Percentiles rank a stretch among this genome's conserved stretches.
These are phyloP conservation scores for Lophotis ruficrista DNA, from an alignment of 2,113 vertebrate genomes.

Conservation along the genomic window DNA sequence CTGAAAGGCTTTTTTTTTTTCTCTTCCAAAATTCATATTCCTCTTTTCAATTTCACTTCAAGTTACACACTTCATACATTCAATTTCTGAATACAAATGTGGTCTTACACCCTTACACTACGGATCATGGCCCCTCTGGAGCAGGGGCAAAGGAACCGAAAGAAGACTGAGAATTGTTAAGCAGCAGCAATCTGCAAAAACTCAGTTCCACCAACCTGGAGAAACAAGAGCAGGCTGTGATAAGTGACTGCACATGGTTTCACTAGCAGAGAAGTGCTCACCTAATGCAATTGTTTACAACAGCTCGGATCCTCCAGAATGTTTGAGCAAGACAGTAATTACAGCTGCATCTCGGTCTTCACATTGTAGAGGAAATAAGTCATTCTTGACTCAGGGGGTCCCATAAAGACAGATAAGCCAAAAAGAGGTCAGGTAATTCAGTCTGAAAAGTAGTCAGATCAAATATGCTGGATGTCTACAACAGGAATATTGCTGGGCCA, in stretches of 20 bases:
- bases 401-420: neutral
- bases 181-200: neutral
- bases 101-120: neutral
- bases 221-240: neutral
- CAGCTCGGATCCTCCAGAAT: neutral
- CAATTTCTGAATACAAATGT: neutral
- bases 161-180: neutral
- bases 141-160: neutral
- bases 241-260: neutral
- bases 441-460: neutral
- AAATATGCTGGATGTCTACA: neutral
- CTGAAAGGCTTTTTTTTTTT: neutral
- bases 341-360: neutral
- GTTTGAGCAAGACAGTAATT: neutral
- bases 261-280: neutral
- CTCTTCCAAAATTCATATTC: neutral
- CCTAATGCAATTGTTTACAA: neutral
- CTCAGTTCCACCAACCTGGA: neutral
- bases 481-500: neutral
- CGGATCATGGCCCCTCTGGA: neutral
- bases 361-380: neutral
- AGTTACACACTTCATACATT: neutral
- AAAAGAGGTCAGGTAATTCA: neutral
- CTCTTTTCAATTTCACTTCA: conserved; percentile 10
- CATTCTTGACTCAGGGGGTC: neutral